phyloP scores from a whole-genome alignment of 2,113 vertebrate species.

The Hiodon alosoides region DNA sequence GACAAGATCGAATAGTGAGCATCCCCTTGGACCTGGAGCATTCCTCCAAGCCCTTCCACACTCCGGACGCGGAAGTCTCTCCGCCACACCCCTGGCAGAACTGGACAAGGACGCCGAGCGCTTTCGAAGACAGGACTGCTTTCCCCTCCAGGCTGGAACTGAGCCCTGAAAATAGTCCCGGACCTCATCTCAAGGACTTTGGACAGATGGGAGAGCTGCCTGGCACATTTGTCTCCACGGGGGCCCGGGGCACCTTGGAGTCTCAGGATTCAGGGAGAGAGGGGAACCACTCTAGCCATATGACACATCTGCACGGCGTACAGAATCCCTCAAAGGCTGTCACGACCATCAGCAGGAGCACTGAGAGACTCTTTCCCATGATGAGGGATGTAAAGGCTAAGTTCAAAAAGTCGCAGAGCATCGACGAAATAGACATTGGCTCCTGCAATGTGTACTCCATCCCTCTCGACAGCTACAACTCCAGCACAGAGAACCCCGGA shows the following conservation, averaged over 20 bases:
- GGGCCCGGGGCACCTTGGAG: constrained; percentile 59
- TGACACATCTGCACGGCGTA: constrained; percentile 71
- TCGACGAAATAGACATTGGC: constrained; percentile 94
- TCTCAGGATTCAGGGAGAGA: constrained; percentile 58
- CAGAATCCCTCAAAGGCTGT: constrained; percentile 78
- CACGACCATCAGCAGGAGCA: constrained; percentile 89
- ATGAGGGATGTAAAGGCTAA: constrained; percentile 91
- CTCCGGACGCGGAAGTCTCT: constrained; percentile 74
- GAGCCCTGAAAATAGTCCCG: constrained; percentile 85
- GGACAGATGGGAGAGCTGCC: constrained; percentile 67
- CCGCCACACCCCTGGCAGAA: constrained; percentile 95
- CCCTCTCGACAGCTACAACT: constrained; percentile 85
- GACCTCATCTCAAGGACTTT: constrained; percentile 85
- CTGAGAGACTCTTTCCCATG: constrained; percentile 89
- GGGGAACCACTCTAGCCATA: constrained; percentile 70
- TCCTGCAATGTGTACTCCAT: constrained; percentile 94
- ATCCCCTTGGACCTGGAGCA: constrained; percentile 93
- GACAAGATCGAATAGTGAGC: constrained; percentile 91
- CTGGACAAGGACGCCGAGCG: constrained; percentile 95
- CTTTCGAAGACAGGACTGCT: constrained; percentile 95
- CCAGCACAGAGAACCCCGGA: constrained; percentile 81
- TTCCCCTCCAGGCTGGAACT: constrained; percentile 95
- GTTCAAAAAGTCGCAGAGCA: constrained; percentile 97
- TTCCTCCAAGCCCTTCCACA: constrained; percentile 65
- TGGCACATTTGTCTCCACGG: constrained; percentile 67